These are phyloP conservation scores for Melanchra persicariae DNA, from an alignment of 2,888 invertebrate genomes.

Conservation along the genomic window DNA sequence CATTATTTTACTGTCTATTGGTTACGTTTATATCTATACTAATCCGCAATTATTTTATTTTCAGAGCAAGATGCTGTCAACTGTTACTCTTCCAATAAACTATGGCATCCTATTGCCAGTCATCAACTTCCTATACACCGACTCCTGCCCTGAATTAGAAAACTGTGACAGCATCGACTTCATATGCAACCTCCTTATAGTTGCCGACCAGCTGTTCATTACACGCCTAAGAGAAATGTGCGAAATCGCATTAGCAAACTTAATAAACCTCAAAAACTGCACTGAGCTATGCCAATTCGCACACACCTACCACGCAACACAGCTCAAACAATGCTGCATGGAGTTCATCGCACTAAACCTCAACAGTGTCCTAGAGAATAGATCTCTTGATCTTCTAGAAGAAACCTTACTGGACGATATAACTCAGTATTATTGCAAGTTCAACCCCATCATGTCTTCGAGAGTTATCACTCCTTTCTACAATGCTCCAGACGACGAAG, in stretches of 20 bases:
- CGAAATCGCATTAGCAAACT: conserved; percentile 92
- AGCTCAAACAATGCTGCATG: conserved; percentile 93
- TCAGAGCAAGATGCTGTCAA: conserved; percentile 88
- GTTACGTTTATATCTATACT: not conserved
- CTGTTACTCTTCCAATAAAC: conserved; percentile 91
- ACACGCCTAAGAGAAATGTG: conserved; percentile 93
- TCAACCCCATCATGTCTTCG: conserved; percentile 91
- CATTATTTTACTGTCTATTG: not conserved
- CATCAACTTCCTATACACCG: conserved; percentile 94
- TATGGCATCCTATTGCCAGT: conserved; percentile 92
- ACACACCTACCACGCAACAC: conserved; percentile 93
- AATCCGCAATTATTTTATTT: conserved; percentile 66
- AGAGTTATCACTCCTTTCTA: conserved; percentile 93
- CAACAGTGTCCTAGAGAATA: conserved; percentile 93
- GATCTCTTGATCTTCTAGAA: conserved; percentile 92
- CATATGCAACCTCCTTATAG: conserved; percentile 93
- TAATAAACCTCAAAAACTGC: conserved; percentile 94
- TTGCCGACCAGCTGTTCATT: conserved; percentile 95
- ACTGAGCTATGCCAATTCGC: conserved; percentile 94
- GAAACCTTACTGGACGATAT: conserved; percentile 92
- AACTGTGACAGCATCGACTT: conserved; percentile 93
- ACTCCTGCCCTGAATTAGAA: conserved; percentile 91
- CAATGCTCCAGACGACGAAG: conserved; percentile 91
- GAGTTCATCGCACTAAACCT: conserved; percentile 95
- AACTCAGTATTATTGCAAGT: conserved; percentile 92